Conservation (phyloP, 2,797 vertebrate genomes). For the Phoeniculus purpureus region DNA sequence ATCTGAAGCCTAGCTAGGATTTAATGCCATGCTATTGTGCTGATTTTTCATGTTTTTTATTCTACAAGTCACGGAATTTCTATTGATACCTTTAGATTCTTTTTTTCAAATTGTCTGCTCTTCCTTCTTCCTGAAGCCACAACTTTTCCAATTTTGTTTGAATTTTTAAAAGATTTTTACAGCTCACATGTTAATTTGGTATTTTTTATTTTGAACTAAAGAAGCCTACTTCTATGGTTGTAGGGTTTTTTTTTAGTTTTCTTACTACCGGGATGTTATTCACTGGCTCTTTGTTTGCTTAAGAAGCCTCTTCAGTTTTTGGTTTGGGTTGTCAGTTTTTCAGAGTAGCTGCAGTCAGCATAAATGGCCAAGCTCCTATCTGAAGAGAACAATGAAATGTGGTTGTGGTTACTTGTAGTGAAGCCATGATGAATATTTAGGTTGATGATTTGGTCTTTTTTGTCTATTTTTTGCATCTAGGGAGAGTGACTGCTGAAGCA, state of each 20-base stretch:
- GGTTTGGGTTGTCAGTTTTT: not conserved
- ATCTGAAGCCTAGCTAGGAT: not conserved
- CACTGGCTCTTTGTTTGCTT: not conserved
- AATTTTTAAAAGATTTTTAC: not conserved
- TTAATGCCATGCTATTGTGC: not conserved
- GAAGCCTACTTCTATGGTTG: not conserved
- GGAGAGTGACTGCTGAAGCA: not conserved
- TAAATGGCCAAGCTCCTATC: not conserved
- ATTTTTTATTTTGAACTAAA: not conserved
- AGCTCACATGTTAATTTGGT: not conserved
- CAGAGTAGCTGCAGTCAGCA: not conserved
- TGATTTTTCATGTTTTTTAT: constrained; percentile 19
- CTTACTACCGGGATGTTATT: not conserved
- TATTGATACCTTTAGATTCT: not conserved
- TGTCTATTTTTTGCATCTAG: not conserved
- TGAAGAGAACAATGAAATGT: constrained; percentile 8
- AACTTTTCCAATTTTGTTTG: not conserved
- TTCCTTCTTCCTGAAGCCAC: not conserved
- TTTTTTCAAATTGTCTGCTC: not conserved
- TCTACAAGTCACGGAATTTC: not conserved
- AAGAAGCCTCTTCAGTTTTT: constrained; percentile 4
- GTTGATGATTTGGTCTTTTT: not conserved
- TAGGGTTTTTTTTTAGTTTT: not conserved
- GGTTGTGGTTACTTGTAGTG: not conserved
- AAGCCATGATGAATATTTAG: constrained; percentile 35